These are phyloP conservation scores for Miopithecus talapoin DNA, from an alignment of 2,797 vertebrate genomes.

Conservation along the genomic window DNA sequence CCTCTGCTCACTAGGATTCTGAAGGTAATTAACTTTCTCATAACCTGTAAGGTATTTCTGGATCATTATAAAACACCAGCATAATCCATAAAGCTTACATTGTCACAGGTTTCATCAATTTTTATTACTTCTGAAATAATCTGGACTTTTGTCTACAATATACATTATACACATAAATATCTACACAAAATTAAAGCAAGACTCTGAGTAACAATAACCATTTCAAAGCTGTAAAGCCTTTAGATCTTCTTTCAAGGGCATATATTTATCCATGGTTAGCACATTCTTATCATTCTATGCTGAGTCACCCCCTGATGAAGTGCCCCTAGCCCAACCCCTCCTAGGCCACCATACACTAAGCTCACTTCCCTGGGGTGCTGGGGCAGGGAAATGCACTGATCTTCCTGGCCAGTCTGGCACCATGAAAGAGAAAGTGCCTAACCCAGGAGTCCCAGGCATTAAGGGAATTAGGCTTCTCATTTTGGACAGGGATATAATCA, in stretches of 20 bases:
- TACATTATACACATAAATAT: not conserved
- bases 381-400: not conserved
- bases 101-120: not conserved
- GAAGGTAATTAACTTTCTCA: not conserved
- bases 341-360: not conserved
- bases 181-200: not conserved
- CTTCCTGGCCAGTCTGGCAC: not conserved
- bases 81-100: not conserved
- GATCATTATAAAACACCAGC: not conserved
- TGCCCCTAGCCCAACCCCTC: not conserved
- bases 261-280: not conserved
- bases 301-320: not conserved
- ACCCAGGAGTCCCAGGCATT: not conserved
- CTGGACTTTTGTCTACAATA: not conserved
- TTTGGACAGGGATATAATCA: not conserved
- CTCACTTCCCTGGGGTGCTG: not conserved
- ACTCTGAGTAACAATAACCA: not conserved
- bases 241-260: not conserved
- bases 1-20: not conserved
- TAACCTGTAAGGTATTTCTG: not conserved
- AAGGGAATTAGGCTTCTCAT: not conserved
- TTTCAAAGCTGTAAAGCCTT: not conserved
- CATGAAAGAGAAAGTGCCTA: not conserved
- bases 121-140: conserved; percentile 34
- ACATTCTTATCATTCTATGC: not conserved